Evolutionary conservation across 2,113 vertebrate genomes (phyloP), one percentile per base, ranked within the genome.

Genomic region (Pteruthius melanotis): DNA sequence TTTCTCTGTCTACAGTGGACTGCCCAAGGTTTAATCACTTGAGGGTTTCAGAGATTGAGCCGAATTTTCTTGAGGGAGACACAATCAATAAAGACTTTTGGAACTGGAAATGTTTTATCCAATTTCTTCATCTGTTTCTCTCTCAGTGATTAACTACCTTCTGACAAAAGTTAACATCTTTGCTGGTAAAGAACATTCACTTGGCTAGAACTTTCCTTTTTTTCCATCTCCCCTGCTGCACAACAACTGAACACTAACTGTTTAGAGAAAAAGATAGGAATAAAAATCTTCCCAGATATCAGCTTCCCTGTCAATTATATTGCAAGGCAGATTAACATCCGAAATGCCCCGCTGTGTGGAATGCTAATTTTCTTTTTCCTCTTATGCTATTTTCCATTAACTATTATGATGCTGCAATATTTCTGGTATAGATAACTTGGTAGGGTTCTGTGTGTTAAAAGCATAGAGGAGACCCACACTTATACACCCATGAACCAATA

Each of bases 71-170:
- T 95, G 75, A 90, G 82, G 60, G 89, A 91, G 92, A 95, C 87
- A 92, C 85, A 97, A 96, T 96, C 95, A 97, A 94, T 96, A 94
- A 85, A 89, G 90, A 96, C 93, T 95, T 96, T 91, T 94, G 87
- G 87, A 92, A 81, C 79, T 93, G 79, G 81, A 96, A 94, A 96
- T 75, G 90, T 91, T 97, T 97, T 94, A 96, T 84, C 96, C 90
- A 85, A 94, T 97, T 96, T 90, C 90, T 97, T 95, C 79, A 65
- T 83, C 92, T 90, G 61, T 92, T 95, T 87, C 83, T 93, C 83
- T 94, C 70, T 61, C 47, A 61, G 88, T 96, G 94, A 96, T 97
- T 97, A 97, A 95, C 86, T 93, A 89, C 94, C 70, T 94, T 94
- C 87, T 87, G 89, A 95, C 27, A 8, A 91, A 95, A 92, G 77